These are phyloP conservation scores for Tipula confusa DNA, from an alignment of 2,888 invertebrate genomes.

Conservation along the genomic window DNA sequence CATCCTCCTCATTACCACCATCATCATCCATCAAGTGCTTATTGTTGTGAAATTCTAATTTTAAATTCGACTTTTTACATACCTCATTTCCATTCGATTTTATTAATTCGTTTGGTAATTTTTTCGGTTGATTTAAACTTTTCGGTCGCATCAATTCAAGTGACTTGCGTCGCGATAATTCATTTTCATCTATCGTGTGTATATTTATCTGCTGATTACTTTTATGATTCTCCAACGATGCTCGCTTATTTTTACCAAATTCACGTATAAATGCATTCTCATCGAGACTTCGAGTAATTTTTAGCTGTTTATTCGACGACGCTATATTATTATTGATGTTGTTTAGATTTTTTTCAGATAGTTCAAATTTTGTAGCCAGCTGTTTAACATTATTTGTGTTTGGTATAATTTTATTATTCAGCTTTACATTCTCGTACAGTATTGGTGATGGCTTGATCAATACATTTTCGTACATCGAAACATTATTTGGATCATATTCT, in stretches of 20 bases:
- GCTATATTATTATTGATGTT: constrained; percentile 48
- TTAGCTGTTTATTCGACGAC: constrained; percentile 54
- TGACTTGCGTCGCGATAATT: constrained; percentile 54
- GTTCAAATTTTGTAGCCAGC: constrained; percentile 59
- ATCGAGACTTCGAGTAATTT: constrained; percentile 63
- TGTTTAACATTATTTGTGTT: constrained; percentile 51
- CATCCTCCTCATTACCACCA: constrained; percentile 39
- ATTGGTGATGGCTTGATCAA: constrained; percentile 46
- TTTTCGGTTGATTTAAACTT: constrained; percentile 55
- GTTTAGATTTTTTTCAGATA: constrained; percentile 21
- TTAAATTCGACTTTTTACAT: constrained; percentile 36
- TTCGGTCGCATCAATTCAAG: constrained; percentile 60
- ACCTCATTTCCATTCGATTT: constrained; percentile 34
- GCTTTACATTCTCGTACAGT: constrained; percentile 46
- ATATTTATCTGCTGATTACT: constrained; percentile 44
- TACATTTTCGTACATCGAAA: constrained; percentile 49
- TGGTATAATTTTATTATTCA: constrained; percentile 40
- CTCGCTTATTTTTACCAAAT: constrained; percentile 51
- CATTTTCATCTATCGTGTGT: constrained; percentile 33
- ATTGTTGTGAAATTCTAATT: constrained; percentile 31
- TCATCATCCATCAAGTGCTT: constrained; percentile 21
- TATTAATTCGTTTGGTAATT: constrained; percentile 43
- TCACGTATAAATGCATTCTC: constrained; percentile 70
- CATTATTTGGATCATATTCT: constrained; percentile 41
- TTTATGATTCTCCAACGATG: constrained; percentile 39